Evolutionary conservation across 2,113 vertebrate species (phyloP), one percentile per base, ranked within the genome.

Genomic region (Galbula dea): DNA sequence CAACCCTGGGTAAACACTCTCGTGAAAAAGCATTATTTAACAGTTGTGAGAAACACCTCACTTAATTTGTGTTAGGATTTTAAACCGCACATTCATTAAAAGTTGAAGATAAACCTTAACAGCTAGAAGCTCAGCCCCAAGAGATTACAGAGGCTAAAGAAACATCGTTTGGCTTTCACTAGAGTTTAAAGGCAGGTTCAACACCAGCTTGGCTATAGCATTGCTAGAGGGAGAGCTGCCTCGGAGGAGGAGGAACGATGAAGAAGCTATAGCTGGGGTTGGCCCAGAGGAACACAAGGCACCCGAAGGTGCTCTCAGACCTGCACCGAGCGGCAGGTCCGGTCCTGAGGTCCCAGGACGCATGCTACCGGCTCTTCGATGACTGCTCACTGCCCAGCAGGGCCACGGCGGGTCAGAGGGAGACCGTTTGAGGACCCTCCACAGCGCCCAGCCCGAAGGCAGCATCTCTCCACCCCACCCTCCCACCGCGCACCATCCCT

Each of bases 181-280:
- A 5, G 9, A 10, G 6, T 37, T 87, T 61, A n/a, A 2, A 26
- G 15, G 29, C 27, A 59, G 43, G 37, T 2, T 71, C 4, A 1
- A n/a, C 2, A 7, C 2, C 17, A 49, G 24, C 8, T 18, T 12
- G 20, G 10, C 34, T 4, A 3, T 0, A 14, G 43, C 29, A 2
- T 1, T 30, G 16, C 21, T 32, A 11, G 55, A 26, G n/a, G 45
- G 12, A 45, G 24, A 30, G 39, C 67, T 39, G 52, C 24, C 58
- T 39, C 9, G 1, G 30, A 62, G 34, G 19, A 22, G 34, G 23
- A 6, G 4, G 5, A 5, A 45, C 11, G 36, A 18, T 1, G 15
- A 15, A 66, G 27, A 24, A n/a, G 21, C 37, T 13, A 4, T 5
- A 24, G 27, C 15, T 3, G 6, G 23, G 71, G 43, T 5, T 1